Conservation (phyloP, 2,797 vertebrate genomes). For the Microtus agrestis region DNA sequence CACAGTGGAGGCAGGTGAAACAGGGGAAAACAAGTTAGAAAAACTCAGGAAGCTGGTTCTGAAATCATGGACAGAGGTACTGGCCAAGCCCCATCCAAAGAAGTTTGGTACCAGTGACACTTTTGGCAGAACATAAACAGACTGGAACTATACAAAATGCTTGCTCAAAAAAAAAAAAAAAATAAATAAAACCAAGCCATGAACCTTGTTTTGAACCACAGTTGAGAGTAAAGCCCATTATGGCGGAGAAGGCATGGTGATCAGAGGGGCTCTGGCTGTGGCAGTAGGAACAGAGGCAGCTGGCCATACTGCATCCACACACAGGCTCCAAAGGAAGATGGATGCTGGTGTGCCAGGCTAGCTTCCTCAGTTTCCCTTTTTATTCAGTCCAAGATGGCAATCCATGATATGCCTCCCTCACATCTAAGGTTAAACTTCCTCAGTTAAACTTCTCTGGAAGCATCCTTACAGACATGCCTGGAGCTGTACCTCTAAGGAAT, state of each 20-base stretch:
- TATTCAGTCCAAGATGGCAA: background rate
- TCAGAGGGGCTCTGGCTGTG: background rate
- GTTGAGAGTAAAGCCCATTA: background rate
- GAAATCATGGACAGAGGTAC: background rate
- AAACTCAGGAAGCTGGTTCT: background rate
- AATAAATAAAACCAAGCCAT: too few species aligned
- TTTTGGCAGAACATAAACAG: background rate
- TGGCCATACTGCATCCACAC: background rate
- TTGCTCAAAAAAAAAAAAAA: background rate
- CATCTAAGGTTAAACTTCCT: background rate
- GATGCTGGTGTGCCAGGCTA: background rate
- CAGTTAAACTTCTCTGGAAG: background rate
- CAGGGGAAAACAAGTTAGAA: background rate
- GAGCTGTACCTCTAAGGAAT: background rate
- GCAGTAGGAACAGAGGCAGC: background rate
- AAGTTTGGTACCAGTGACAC: background rate
- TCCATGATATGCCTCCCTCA: background rate
- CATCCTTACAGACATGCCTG: background rate
- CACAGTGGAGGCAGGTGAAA: rapidly evolving
- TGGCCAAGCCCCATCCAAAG: background rate
- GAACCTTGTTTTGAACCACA: background rate
- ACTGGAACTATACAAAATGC: background rate
- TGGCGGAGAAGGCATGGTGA: background rate
- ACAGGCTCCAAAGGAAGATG: background rate
- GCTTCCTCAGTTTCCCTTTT: background rate